Percentiles rank a stretch among this genome's conserved stretches.
Evolutionary conservation across 92 coral and sea anemone species (phyloP).

Genomic region (Bergia sp.): DNA sequence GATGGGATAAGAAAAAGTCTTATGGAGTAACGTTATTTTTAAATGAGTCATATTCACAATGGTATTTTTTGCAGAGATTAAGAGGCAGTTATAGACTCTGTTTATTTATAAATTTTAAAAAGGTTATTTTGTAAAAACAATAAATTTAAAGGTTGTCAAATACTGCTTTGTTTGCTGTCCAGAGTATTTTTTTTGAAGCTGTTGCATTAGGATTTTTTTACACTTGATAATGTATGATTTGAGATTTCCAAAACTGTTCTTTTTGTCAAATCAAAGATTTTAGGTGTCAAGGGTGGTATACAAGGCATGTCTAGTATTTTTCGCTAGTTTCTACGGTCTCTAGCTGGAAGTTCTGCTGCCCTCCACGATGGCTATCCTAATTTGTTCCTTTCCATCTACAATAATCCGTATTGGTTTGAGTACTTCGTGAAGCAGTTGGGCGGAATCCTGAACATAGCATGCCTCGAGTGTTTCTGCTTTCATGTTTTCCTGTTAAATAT

Average conservation of each 20-base stretch:
- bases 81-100: neutral
- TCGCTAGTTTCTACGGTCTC: no score
- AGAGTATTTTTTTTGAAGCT: no score
- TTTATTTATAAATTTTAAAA: neutral
- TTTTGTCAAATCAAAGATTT: no score
- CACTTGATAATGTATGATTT: no score
- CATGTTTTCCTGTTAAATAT: neutral
- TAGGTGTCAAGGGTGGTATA: no score
- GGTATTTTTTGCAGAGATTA: constrained; percentile 16
- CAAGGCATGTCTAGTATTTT: no score
- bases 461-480: neutral
- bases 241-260: no score
- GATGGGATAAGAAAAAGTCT: neutral
- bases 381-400: no score
- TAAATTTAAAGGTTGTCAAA: neutral
- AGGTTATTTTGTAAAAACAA: neutral
- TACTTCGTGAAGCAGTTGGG: neutral
- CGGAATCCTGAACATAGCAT: neutral
- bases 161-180: neutral
- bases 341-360: no score
- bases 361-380: no score
- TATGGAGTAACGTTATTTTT: neutral
- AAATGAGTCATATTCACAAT: neutral
- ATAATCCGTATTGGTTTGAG: neutral
- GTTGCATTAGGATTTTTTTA: no score